Base-by-base conservation (phyloP, 2,888 invertebrate genomes). In the Synergus laeviventris region DNA sequence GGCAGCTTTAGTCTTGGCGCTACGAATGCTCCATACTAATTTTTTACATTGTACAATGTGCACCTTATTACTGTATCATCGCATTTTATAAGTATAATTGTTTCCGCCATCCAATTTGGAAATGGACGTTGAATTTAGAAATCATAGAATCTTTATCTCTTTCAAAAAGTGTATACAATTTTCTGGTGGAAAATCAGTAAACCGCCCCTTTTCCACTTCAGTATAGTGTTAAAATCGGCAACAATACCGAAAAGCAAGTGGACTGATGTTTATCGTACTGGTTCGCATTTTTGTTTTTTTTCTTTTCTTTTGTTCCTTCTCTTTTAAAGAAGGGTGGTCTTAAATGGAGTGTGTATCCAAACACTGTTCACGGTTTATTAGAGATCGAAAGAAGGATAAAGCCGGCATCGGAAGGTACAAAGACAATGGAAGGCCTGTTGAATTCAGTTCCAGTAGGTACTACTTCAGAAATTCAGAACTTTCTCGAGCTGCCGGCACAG, bases 291-390 rank as follows among this genome's bases (percentile, higher is more conserved):
- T 66, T 31, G 49, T 31, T 70, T 31, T 70, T 11, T 16, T 31
- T 9, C 49, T 36, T 24, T 66, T 66, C 39, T 66, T 21, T 24
- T 49, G 24, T 31, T 31, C 45, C 21, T 42, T 64, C 21, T 39
- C 39, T 64, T 64, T 18, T 21, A 31, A 31, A 70, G 45, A 70
- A 70, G 70, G 70, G 70, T 70, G 66, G 66, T 66, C 66, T 66
- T 24, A 66, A 66, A 45, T 21, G 66, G 66, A 66, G 70, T 70
- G 49, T 70, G 70, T 70, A 49, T 45, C 70, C 49, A 64, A 70
- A 70, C 66, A 70, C 70, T 49, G 49, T 70, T 70, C 70, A 70
- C 49, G 70, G 70, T 70, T 70, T 70, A 70, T 70, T 70, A 70
- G 70, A 70, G 70, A 70, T 70, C 31, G 49, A 70, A 70, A 24